Evolutionary conservation across 2,113 vertebrate species (phyloP), one percentile per base, ranked within the genome.

Genomic region (Brachirus orientalis): DNA sequence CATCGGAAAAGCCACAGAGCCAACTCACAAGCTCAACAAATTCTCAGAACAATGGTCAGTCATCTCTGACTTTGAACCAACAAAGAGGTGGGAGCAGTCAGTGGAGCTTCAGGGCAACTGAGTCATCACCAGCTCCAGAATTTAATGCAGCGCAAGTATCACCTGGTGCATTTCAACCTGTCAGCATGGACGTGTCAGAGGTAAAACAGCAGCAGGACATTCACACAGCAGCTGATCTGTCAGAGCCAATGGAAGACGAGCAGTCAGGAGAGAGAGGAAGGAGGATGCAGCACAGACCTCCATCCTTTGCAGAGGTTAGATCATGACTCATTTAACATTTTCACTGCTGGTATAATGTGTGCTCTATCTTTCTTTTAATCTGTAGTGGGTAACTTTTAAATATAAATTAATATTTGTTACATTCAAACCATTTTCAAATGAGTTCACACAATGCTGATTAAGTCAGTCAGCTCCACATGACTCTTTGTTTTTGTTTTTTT

Each of bases 171-270:
- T 77, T 66, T 33, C 43, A n/a, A 12, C 60, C 79, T 12, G 68
- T 40, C 40, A 61, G 37, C 47, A 83, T 76, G 44, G 75, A 86
- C 9, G 10, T 81, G 7, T 18, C 43, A 8, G 82, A 75, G 12
- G 65, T 10, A 50, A 66, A 63, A 53, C 65, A 41, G 38, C 55
- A 38, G 58, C 65, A 63, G 50, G 0, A 43, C 7, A n/a, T 8
- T 46, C 45, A 46, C 40, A 56, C 41, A 18, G 40, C 22, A 16
- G 37, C 60, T 22, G 56, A 72, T 36, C 74, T 35, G 1, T 57
- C 66, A 58, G 86, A 88, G 62, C 80, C 82, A 56, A 89, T 91
- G 90, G 88, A 89, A 28, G 71, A 88, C 7, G 16, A 36, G 45
- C 71, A 58, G 28, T n/a, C 46, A 11, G 53, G 33, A 63, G 65